phyloP scores from a whole-genome alignment of 1,140 invertebrate genomes.

The Drosophila kepulauana region DNA sequence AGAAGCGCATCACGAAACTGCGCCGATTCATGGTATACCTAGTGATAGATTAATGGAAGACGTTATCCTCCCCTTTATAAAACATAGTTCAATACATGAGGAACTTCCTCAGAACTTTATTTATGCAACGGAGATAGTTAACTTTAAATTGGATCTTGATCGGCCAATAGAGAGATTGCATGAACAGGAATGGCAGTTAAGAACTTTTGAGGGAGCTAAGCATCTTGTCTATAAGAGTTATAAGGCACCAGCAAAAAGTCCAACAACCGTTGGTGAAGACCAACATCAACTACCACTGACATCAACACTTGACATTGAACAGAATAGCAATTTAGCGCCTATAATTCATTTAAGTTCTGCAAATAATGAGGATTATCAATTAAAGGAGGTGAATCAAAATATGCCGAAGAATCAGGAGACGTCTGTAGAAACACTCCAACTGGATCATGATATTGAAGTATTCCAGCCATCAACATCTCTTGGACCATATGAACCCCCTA shows the following conservation, averaged over 20 bases:
- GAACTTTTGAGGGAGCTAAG: constrained; percentile 54
- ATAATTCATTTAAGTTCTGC: background rate
- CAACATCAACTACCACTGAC: background rate
- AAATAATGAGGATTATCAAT: too few species aligned
- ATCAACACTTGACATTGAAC: background rate
- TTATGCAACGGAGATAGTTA: constrained; percentile 76
- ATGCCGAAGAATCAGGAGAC: too few species aligned
- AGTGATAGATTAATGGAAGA: constrained; percentile 65
- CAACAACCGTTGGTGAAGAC: background rate
- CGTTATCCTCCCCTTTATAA: constrained; percentile 72
- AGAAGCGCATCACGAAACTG: constrained; percentile 22
- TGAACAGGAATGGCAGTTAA: constrained; percentile 59
- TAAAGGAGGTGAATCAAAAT: too few species aligned
- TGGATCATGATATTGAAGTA: too few species aligned
- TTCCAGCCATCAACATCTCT: too few species aligned
- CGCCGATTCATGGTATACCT: constrained; percentile 40
- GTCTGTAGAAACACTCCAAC: too few species aligned
- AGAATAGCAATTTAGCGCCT: background rate
- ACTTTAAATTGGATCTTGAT: constrained; percentile 73
- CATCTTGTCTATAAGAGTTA: constrained; percentile 64
- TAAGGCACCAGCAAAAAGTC: constrained; percentile 45
- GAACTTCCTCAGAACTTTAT: constrained; percentile 65
- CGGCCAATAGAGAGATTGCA: constrained; percentile 59
- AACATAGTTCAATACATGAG: constrained; percentile 63
- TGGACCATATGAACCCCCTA: too few species aligned